These are phyloP conservation scores for Lipotes vexillifer DNA, from an alignment of 2,113 vertebrate species.

Conservation along the genomic window DNA sequence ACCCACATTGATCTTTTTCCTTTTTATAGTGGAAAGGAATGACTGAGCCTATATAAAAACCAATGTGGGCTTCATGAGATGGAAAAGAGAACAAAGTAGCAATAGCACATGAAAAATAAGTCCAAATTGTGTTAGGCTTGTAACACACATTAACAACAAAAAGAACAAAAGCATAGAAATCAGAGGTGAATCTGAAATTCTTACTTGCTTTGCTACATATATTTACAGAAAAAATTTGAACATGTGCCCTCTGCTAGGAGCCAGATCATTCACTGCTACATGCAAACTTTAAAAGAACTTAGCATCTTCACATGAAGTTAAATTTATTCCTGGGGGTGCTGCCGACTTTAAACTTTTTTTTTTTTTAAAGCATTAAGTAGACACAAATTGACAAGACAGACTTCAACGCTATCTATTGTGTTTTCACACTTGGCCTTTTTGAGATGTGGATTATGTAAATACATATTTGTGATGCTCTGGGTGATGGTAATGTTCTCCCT, in stretches of 20 bases:
- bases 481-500: not conserved
- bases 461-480: not conserved
- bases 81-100: constrained; percentile 37
- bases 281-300: not conserved
- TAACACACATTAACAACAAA: not conserved
- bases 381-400: not conserved
- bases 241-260: not conserved
- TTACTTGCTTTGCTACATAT: not conserved
- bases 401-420: not conserved
- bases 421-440: constrained; percentile 27
- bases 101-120: constrained; percentile 44
- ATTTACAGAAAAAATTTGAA: not conserved
- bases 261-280: not conserved
- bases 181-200: not conserved
- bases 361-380: not conserved
- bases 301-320: not conserved
- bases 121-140: not conserved
- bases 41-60: constrained; percentile 73
- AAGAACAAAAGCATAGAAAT: not conserved
- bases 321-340: not conserved
- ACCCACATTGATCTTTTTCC: constrained; percentile 43
- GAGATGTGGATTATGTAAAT: constrained; percentile 12
- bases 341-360: not conserved
- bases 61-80: constrained; percentile 72
- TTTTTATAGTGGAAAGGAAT: constrained; percentile 72